Conservation (phyloP, 2,113 vertebrate species). For the Paratilapia polleni region DNA sequence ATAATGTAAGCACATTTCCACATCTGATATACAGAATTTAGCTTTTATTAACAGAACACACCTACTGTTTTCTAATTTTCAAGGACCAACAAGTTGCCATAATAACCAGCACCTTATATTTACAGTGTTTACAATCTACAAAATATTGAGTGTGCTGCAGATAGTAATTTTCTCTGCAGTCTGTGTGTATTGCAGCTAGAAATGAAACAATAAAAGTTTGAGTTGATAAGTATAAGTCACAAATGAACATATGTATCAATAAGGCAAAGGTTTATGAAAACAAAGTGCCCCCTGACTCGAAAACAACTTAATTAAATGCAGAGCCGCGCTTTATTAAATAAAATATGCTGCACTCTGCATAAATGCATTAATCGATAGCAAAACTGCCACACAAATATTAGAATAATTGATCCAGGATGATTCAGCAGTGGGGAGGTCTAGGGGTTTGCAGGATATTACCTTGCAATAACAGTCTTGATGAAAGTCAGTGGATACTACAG, state of each 20-base stretch:
- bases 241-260: constrained; percentile 56
- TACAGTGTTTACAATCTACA: background rate
- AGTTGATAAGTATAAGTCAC: constrained; percentile 51
- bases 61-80: background rate
- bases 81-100: background rate
- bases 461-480: constrained; percentile 53
- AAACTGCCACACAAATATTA: constrained; percentile 76
- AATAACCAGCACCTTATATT: constrained; percentile 2
- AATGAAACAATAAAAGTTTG: constrained; percentile 52
- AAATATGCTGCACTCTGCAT: constrained; percentile 72
- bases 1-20: too few relatives aligned
- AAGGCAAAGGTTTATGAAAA: constrained; percentile 67
- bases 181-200: constrained; percentile 15
- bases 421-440: constrained; percentile 68
- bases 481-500: constrained; percentile 71
- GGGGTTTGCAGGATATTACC: constrained; percentile 62
- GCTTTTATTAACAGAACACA: background rate
- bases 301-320: constrained; percentile 71
- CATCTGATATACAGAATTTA: background rate
- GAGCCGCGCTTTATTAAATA: constrained; percentile 71
- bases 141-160: constrained; percentile 35
- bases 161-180: constrained; percentile 17
- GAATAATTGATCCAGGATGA: constrained; percentile 76
- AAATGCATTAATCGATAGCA: constrained; percentile 72
- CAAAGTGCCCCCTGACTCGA: constrained; percentile 56